Base-by-base conservation (phyloP, 2,888 invertebrate species). In the Pandemis cinnamomeana region DNA sequence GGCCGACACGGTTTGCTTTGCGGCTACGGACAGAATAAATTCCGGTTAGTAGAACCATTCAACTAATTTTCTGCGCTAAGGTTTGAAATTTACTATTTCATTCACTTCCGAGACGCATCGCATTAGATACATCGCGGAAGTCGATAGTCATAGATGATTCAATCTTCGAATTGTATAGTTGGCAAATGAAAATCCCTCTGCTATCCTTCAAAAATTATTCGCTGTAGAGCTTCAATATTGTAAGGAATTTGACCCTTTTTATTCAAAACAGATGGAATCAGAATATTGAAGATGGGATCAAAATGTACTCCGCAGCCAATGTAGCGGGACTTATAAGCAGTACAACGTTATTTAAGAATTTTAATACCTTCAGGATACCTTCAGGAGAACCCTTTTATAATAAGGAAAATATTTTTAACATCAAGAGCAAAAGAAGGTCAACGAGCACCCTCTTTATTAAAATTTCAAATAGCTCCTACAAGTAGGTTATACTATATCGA, bases 191-290 rank as follows among this genome's bases (percentile, higher is more conserved):
- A 42, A 20, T 51, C 60, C 42, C 5, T 61, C 58, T 8, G n/a
- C 41, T 27, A 36, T 63, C 58, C 15, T 53, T 67, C 72, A 62
- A 53, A 67, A 15, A 51, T 42, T 60, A 67, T 67, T 68, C 58
- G 13, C 41, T 53, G 27, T 55, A 27, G 8, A 48, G 51, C 41
- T 58, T 61, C 48, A 71, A 61, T 60, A 11, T n/a, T 66, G 13
- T 66, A 20, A 74, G 66, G 61, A 61, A 70, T 61, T 70, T 51
- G 64, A 58, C 58, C 41, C 51, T 44, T 66, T 20, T 70, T 70
- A 53, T 72, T 68, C 66, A 69, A 51, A 70, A 66, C 69, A 73
- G 60, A 74, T 61, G 36, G 42, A 44, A 60, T 58, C 27, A 10
- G 20, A 60, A 73, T 66, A 73, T 68, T 55, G 36, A 7, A 36